A percentile compares a stretch with the other conserved stretches of the same genome.
phyloP scores from a whole-genome alignment of 2,113 vertebrate species.

The Piliocolobus tephrosceles region DNA sequence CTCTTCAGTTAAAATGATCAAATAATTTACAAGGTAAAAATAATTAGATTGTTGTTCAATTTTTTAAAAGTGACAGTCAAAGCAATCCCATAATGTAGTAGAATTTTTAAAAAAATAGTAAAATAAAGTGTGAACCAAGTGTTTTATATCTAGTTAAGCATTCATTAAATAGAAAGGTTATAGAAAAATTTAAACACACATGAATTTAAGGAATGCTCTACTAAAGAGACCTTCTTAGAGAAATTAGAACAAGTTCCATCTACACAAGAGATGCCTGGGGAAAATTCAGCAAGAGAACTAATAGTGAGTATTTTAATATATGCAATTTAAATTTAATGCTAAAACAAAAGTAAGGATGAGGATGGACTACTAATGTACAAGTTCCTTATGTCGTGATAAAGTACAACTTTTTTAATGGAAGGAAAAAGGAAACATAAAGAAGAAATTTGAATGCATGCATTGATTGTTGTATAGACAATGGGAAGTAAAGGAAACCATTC shows the following conservation, averaged over 20 bases:
- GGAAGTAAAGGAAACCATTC: neutral
- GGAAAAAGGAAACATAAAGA: neutral
- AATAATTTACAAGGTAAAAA: neutral
- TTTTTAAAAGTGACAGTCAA: slow-evolving; percentile 10
- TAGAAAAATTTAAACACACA: neutral
- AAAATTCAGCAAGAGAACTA: neutral
- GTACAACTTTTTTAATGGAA: neutral
- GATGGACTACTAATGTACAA: neutral
- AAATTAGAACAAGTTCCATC: neutral
- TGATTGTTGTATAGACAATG: neutral
- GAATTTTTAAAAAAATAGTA: neutral
- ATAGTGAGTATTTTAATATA: neutral
- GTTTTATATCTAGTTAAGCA: neutral
- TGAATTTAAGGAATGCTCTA: neutral
- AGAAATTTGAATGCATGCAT: neutral
- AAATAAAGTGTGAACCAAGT: neutral
- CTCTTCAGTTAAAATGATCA: slow-evolving; percentile 16
- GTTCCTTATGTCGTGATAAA: neutral
- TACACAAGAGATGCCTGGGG: neutral
- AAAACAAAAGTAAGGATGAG: neutral
- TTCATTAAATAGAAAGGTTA: neutral
- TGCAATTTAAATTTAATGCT: neutral
- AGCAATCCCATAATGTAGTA: neutral
- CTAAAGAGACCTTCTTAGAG: neutral
- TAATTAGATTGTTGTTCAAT: neutral